These are phyloP conservation scores for Phalangium opilio DNA, from an alignment of 2,888 invertebrate species.

Conservation along the genomic window DNA sequence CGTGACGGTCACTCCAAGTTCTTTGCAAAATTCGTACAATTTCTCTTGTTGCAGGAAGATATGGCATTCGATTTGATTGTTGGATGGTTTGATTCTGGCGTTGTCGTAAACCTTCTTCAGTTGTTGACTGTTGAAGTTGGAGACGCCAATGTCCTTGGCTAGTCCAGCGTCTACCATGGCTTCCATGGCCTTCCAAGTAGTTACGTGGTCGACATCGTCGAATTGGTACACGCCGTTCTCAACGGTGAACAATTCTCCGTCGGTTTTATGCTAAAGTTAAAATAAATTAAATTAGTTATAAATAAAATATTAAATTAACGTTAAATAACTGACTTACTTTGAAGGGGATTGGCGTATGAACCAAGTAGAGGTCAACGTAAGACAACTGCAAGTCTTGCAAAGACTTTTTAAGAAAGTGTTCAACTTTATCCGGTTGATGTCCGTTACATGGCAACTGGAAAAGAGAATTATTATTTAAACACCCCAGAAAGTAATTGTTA, in stretches of 20 bases:
- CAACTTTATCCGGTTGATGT: slow-evolving; percentile 50
- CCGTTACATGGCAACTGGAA: slow-evolving; percentile 38
- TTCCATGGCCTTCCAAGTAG: slow-evolving; percentile 42
- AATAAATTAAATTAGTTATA: no score
- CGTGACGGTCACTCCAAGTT: no score
- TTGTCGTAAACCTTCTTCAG: slow-evolving; percentile 46
- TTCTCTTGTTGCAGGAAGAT: no score
- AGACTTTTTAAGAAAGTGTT: slow-evolving; percentile 49
- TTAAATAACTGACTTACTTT: slow-evolving; percentile 34
- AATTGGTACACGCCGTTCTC: slow-evolving; percentile 35
- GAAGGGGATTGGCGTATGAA: slow-evolving; percentile 60
- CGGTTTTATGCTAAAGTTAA: slow-evolving; percentile 22
- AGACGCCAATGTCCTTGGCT: slow-evolving; percentile 63
- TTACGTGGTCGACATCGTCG: slow-evolving; percentile 2
- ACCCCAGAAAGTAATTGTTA: no score
- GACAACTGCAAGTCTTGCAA: slow-evolving; percentile 53
- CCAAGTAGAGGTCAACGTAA: slow-evolving; percentile 65
- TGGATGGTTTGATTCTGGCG: slow-evolving; percentile 46
- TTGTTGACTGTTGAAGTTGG: slow-evolving; percentile 63
- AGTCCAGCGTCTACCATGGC: slow-evolving; percentile 50
- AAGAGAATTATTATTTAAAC: no score
- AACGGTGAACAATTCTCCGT: slow-evolving; percentile 47
- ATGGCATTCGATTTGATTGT: slow-evolving; percentile 29
- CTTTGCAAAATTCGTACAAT: no score
- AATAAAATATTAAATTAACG: slow-evolving; percentile 32